Percentiles rank a stretch among this genome's conserved stretches.
Conservation (phyloP, 2,888 invertebrate genomes). For the Sacculina carcini region DNA sequence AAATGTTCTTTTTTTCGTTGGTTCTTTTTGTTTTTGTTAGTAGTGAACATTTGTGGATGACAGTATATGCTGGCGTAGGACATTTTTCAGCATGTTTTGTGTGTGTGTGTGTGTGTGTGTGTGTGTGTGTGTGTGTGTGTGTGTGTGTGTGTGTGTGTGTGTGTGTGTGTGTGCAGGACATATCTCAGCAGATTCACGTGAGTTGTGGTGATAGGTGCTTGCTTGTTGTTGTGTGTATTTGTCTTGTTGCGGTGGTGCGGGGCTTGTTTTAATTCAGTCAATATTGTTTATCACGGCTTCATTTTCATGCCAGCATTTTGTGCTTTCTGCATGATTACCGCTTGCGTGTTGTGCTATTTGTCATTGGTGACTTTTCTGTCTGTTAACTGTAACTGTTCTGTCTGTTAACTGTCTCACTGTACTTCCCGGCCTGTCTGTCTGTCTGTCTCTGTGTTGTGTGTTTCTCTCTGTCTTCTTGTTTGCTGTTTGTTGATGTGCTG, state of each 20-base stretch:
- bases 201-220: neutral
- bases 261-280: too few species aligned
- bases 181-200: neutral
- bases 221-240: neutral
- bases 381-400: neutral
- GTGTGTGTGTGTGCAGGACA: neutral
- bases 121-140: neutral
- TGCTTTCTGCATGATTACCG: too few species aligned
- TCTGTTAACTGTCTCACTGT: neutral
- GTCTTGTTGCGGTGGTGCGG: too few species aligned
- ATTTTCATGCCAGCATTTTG: too few species aligned
- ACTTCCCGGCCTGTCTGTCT: neutral
- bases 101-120: neutral
- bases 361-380: neutral
- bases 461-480: slow-evolving; percentile 7
- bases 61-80: neutral
- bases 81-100: neutral
- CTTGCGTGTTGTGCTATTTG: neutral
- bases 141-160: neutral
- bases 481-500: slow-evolving; percentile 15
- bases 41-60: neutral
- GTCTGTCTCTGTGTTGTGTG: neutral
- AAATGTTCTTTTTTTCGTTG: neutral
- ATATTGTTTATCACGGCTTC: too few species aligned
- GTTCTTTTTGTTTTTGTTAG: neutral